Evolutionary conservation across 1,140 invertebrate genomes (phyloP).

Genomic region (Triops longicaudatus): DNA sequence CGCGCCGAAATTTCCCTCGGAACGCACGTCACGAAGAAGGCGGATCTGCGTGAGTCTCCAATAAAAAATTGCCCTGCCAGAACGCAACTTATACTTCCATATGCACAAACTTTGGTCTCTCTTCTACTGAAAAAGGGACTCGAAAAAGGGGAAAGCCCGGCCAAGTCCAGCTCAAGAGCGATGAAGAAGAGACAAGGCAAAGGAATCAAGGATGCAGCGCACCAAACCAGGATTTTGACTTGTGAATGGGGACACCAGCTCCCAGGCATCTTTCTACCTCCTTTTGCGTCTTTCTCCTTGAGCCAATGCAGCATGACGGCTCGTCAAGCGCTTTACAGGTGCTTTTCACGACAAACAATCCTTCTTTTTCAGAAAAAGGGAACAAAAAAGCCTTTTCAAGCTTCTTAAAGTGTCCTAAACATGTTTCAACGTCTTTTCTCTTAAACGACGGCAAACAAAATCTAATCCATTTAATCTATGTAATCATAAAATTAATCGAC

Average conservation of each 20-base stretch:
- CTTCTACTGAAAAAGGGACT: not conserved
- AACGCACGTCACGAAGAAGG: not conserved
- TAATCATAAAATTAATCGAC: no score
- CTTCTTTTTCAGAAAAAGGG: not conserved
- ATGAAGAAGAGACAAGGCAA: not conserved
- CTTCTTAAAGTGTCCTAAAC: not conserved
- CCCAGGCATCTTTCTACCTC: not conserved
- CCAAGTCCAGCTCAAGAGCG: not conserved
- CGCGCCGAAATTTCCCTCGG: not conserved
- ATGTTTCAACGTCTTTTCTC: no score
- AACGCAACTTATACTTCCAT: no score
- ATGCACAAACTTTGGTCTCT: not conserved
- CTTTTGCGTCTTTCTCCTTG: no score
- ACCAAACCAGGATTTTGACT: not conserved
- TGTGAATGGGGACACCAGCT: constrained; percentile 14
- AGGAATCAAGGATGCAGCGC: constrained; percentile 10
- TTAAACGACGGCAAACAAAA: no score
- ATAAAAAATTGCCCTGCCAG: not conserved
- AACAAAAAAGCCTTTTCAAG: not conserved
- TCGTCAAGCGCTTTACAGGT: not conserved
- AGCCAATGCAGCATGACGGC: not conserved
- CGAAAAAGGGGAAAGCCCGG: not conserved
- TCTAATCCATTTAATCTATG: no score
- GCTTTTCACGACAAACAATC: constrained; percentile 9
- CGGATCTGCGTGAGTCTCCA: not conserved